These are phyloP conservation scores for Phocoena sinus DNA, from an alignment of 2,113 vertebrate genomes.

Conservation along the genomic window DNA sequence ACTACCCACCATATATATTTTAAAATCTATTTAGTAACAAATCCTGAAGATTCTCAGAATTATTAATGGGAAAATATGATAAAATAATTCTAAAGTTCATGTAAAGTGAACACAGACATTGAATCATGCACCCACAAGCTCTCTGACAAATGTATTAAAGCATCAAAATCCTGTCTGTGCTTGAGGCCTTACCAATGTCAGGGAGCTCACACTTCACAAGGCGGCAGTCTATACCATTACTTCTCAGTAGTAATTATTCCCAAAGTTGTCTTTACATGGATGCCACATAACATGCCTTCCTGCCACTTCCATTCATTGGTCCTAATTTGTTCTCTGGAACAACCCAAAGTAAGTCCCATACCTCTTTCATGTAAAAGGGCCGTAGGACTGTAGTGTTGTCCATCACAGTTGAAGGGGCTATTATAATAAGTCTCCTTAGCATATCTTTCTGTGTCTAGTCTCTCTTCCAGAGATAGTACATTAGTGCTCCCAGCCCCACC, in stretches of 20 bases:
- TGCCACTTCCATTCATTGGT: neutral
- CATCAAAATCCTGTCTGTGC: neutral
- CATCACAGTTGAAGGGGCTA: neutral
- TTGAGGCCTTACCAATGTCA: neutral
- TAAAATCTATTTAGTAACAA: neutral
- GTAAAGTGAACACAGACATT: neutral
- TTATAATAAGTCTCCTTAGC: neutral
- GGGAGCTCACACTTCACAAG: neutral
- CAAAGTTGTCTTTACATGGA: neutral
- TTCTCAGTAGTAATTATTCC: neutral
- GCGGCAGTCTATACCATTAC: neutral
- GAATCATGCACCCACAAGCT: neutral
- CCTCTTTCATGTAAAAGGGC: neutral
- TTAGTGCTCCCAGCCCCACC: neutral
- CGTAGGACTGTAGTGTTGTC: neutral
- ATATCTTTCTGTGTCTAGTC: neutral
- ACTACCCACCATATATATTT: neutral
- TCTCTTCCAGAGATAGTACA: neutral
- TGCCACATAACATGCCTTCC: neutral
- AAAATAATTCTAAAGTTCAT: neutral
- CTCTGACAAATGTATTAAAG: neutral
- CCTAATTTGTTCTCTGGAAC: neutral
- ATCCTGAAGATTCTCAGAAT: neutral
- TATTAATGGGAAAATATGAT: neutral
- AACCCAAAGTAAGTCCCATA: neutral